Base-by-base conservation (phyloP, 2,797 vertebrate genomes). In the Hippocampus kuda region DNA sequence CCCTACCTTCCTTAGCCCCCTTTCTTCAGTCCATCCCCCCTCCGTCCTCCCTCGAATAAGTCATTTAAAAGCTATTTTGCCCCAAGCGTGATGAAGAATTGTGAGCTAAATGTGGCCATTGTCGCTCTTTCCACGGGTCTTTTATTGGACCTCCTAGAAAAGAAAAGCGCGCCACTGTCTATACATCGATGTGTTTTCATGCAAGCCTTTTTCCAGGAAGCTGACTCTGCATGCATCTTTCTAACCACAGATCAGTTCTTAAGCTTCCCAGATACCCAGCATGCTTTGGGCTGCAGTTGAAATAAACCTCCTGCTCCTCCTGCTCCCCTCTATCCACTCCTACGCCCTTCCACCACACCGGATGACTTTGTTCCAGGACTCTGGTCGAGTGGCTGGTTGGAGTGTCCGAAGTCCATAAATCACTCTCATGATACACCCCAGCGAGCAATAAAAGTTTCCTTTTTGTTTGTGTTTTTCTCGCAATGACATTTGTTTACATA, bases 171-270 rank as follows among this genome's bases (percentile, higher is more conserved):
- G 8, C 34, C 9, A 15, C 57, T 71, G 24, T 70, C 11, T 15
- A n/a, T 61, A 8, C 44, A 65, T 56, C 2, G 54, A 60, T 56
- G 34, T 30, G 48, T 54, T 9, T 63, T 61, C 27, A 10, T 48
- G 62, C 44, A 63, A 27, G 18, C 49, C 34, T 68, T 68, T 79
- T 78, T 26, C 30, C n/a, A 26, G 48, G 12, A 74, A 59, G 60
- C 59, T 80, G 66, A 81, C 80, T 85, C 69, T 88, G 77, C 77
- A 77, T 87, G 83, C 81, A 51, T 91, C 74, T 87, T 76, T 89
- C 89, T 77, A 89, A 87, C 77, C 70, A 76, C 89, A 90, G 90
- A 90, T 89, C 81, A 88, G 77, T 90, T 90, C 84, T 88, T 88
- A 89, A 85, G 77, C 82, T 86, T 85, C 77, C 86, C 88, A 83